A percentile compares a stretch with the other conserved stretches of the same genome.
These are phyloP conservation scores for Anarhynchus alexandrinus DNA, from an alignment of 2,113 vertebrate species.

Conservation along the genomic window DNA sequence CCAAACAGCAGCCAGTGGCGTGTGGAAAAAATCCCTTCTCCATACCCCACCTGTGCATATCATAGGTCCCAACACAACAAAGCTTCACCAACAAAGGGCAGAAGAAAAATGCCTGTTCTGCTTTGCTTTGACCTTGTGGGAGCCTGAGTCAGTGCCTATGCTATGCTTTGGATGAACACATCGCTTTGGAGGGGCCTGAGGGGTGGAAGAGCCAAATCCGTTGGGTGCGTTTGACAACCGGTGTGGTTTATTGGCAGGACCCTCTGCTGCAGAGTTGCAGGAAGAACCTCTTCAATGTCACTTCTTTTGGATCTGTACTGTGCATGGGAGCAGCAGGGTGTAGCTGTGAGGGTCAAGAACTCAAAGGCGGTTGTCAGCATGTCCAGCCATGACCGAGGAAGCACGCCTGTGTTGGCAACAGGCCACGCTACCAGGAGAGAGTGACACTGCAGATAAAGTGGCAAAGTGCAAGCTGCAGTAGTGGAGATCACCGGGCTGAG, in stretches of 20 bases:
- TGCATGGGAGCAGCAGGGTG: neutral
- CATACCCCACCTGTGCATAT: neutral
- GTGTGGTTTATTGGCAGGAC: neutral
- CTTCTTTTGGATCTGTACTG: neutral
- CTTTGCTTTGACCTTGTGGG: neutral
- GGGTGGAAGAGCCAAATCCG: neutral
- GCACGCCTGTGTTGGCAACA: neutral
- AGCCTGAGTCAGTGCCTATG: neutral
- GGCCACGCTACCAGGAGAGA: neutral
- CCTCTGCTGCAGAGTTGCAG: neutral
- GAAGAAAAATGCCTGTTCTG: neutral
- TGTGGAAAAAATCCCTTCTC: neutral
- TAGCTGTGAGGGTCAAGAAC: neutral
- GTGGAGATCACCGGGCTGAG: neutral
- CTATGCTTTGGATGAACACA: neutral
- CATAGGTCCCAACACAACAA: neutral
- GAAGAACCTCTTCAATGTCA: rapidly evolving
- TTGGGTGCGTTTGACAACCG: neutral
- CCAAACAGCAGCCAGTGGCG: rapidly evolving
- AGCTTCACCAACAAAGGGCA: neutral
- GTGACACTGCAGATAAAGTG: neutral
- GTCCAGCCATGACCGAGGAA: neutral
- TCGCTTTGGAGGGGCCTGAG: neutral
- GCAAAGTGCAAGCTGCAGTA: neutral
- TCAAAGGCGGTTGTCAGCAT: rapidly evolving